phyloP scores from a whole-genome alignment of 2,113 vertebrate genomes.

The Callithrix jacchus region DNA sequence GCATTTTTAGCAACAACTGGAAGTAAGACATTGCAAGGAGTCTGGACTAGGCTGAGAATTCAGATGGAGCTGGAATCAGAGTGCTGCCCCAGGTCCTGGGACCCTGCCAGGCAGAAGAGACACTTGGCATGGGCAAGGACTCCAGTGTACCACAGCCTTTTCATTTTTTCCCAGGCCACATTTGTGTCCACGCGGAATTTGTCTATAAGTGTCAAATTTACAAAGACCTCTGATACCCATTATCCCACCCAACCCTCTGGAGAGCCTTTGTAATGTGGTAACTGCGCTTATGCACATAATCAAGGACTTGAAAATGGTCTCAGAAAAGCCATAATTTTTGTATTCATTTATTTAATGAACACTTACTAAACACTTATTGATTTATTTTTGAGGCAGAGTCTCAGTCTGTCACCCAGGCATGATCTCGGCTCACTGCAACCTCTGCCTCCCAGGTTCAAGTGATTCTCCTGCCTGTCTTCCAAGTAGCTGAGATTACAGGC shows the following conservation, averaged over 20 bases:
- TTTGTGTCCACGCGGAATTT: not conserved
- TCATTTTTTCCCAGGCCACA: not conserved
- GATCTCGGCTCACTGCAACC: no score
- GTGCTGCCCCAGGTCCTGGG: not conserved
- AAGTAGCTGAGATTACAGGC: no score
- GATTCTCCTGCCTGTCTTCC: no score
- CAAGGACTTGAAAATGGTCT: not conserved
- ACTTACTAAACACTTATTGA: not conserved
- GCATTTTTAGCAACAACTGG: not conserved
- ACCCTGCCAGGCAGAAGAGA: not conserved
- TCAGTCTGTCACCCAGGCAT: no score
- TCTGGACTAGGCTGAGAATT: not conserved
- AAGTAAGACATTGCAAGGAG: not conserved
- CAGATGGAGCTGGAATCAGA: not conserved
- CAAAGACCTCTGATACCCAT: not conserved
- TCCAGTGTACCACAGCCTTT: not conserved
- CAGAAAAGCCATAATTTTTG: not conserved
- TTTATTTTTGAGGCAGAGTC: no score
- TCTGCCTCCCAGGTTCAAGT: no score
- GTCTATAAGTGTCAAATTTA: not conserved
- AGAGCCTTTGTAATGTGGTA: not conserved
- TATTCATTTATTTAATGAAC: not conserved
- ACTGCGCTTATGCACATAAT: not conserved
- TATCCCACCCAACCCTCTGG: not conserved
- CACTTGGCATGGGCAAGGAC: not conserved